These are phyloP conservation scores for Agapostemon virescens DNA, from an alignment of 2,888 invertebrate genomes.

Conservation along the genomic window DNA sequence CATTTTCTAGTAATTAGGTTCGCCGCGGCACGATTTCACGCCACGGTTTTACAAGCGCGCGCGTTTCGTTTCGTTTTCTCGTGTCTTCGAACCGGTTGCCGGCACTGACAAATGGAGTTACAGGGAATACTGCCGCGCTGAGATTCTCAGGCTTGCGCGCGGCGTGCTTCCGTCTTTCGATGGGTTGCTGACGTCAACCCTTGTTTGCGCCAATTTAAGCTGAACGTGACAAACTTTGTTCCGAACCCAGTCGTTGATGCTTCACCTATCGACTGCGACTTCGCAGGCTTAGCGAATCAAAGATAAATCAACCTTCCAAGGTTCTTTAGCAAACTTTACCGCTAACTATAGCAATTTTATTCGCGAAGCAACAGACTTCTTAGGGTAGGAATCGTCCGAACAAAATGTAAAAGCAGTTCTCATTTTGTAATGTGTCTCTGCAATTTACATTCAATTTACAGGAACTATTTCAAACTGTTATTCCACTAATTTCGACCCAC, in stretches of 20 bases:
- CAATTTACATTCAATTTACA: too few relatives aligned
- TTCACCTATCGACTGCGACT: not conserved
- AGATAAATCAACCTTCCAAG: not conserved
- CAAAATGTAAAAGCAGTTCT: too few relatives aligned
- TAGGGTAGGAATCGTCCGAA: too few relatives aligned
- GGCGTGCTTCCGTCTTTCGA: not conserved
- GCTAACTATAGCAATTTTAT: not conserved
- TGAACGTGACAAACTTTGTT: not conserved
- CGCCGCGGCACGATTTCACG: not conserved
- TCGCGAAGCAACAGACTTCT: not conserved
- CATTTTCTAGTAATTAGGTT: conserved; percentile 34
- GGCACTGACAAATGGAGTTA: not conserved
- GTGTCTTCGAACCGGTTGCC: not conserved
- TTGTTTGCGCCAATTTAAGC: not conserved
- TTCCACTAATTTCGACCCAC: not conserved
- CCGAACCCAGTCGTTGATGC: not conserved
- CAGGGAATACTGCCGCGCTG: not conserved
- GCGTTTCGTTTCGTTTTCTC: not conserved
- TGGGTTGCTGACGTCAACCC: not conserved
- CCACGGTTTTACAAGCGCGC: not conserved
- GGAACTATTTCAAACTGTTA: not conserved
- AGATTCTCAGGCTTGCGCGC: not conserved
- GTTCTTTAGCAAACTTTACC: not conserved
- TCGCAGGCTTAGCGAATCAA: not conserved
- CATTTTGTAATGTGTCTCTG: too few relatives aligned